phyloP scores from a whole-genome alignment of 2,113 vertebrate genomes.

The Festucalex cinctus region DNA sequence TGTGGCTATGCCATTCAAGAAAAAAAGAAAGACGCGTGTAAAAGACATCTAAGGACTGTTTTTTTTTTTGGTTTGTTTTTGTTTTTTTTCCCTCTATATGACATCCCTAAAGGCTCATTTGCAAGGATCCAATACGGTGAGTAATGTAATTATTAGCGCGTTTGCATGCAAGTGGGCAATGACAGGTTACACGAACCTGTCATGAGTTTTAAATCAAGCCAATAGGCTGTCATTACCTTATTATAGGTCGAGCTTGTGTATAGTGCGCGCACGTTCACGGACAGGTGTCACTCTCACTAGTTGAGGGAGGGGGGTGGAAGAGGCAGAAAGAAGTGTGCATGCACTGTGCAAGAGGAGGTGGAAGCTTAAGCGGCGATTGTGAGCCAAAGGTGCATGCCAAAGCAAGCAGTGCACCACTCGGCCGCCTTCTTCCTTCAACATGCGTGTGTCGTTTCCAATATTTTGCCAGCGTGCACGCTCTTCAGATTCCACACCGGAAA shows the following conservation, averaged over 20 bases:
- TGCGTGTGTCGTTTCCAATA: conserved; percentile 52
- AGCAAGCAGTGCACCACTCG: conserved; percentile 55
- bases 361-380: conserved; percentile 38
- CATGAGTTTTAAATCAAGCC: conserved; percentile 26
- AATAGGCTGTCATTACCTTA: conserved; percentile 31
- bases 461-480: conserved; percentile 27
- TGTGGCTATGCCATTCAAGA: conserved; percentile 8
- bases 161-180: conserved; percentile 7
- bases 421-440: conserved; percentile 44
- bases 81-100: background rate
- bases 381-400: conserved; percentile 51
- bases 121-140: conserved; percentile 53
- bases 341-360: conserved; percentile 18
- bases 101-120: conserved; percentile 13
- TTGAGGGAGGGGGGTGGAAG: background rate
- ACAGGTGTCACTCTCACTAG: conserved; percentile 56
- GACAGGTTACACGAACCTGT: conserved; percentile 5
- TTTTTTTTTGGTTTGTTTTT: background rate
- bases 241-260: conserved; percentile 17
- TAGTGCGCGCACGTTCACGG: conserved; percentile 17
- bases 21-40: conserved; percentile 17
- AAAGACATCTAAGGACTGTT: conserved; percentile 18
- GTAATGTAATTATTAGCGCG: conserved; percentile 22
- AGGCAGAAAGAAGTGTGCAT: conserved; percentile 17
- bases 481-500: conserved; percentile 10